Conservation (phyloP, 1,140 invertebrate species). For the Zophobas morio region DNA sequence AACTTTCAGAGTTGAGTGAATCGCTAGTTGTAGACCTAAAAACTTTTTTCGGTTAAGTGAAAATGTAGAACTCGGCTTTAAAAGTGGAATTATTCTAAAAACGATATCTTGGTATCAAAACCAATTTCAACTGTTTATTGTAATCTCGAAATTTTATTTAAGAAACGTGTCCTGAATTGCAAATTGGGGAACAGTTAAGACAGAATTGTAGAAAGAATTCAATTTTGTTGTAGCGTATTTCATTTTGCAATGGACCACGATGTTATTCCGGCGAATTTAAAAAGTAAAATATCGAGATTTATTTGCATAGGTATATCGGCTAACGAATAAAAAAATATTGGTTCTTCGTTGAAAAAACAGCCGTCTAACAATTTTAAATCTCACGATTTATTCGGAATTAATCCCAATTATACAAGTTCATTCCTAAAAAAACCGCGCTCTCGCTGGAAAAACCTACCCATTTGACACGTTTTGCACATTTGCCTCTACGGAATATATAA, state of each 20-base stretch:
- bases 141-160: conserved; percentile 47
- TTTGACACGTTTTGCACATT: conserved; percentile 35
- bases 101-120: conserved; percentile 39
- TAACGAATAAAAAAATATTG: conserved; percentile 36
- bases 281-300: conserved; percentile 43
- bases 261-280: conserved; percentile 29
- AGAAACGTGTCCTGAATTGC: conserved; percentile 41
- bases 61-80: conserved; percentile 6
- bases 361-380: conserved; percentile 17
- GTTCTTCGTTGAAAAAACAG: conserved; percentile 23
- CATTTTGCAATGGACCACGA: conserved; percentile 32
- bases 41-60: conserved; percentile 3
- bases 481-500: conserved; percentile 6
- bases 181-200: conserved; percentile 45
- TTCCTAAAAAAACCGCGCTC: conserved; percentile 24
- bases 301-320: conserved; percentile 32
- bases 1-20: not conserved
- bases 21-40: not conserved
- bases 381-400: conserved; percentile 24
- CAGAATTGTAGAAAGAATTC: conserved; percentile 43
- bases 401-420: conserved; percentile 23
- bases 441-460: not conserved
- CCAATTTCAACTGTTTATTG: conserved; percentile 44
- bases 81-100: conserved; percentile 31
- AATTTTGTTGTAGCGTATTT: conserved; percentile 46